phyloP scores from a whole-genome alignment of 2,797 vertebrate genomes.

The Huso huso region DNA sequence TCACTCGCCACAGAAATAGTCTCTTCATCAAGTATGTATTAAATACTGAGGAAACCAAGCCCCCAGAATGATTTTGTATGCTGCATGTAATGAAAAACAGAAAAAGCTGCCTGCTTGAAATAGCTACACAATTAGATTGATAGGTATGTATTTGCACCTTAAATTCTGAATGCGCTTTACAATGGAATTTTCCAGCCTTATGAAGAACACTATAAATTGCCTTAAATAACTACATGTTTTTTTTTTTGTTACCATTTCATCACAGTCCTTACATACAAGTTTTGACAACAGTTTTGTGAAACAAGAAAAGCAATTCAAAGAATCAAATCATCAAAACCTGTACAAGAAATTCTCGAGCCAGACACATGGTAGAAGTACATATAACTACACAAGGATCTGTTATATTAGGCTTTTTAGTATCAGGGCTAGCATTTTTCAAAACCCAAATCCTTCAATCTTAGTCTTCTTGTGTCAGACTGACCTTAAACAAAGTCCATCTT shows the following conservation, averaged over 20 bases:
- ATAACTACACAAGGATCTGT: constrained; percentile 2
- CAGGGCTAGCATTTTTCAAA: too few species aligned
- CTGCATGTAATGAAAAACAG: neutral
- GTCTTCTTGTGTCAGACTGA: neutral
- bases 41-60: too few species aligned
- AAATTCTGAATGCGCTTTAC: neutral
- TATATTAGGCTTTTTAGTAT: neutral
- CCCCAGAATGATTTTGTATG: neutral
- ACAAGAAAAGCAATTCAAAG: constrained; percentile 25
- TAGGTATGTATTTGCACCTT: neutral
- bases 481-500: neutral
- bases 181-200: neutral
- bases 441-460: neutral
- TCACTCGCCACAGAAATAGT: too few species aligned
- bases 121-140: neutral
- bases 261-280: constrained; percentile 18
- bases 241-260: constrained; percentile 19
- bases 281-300: constrained; percentile 23
- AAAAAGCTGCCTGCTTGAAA: neutral
- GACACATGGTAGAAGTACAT: constrained; percentile 11
- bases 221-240: constrained; percentile 9
- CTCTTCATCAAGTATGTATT: too few species aligned
- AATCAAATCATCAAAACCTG: constrained; percentile 21
- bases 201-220: neutral
- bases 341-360: constrained; percentile 22